Conservation (phyloP, 2,113 vertebrate genomes). For the Barnardius zonarius region DNA sequence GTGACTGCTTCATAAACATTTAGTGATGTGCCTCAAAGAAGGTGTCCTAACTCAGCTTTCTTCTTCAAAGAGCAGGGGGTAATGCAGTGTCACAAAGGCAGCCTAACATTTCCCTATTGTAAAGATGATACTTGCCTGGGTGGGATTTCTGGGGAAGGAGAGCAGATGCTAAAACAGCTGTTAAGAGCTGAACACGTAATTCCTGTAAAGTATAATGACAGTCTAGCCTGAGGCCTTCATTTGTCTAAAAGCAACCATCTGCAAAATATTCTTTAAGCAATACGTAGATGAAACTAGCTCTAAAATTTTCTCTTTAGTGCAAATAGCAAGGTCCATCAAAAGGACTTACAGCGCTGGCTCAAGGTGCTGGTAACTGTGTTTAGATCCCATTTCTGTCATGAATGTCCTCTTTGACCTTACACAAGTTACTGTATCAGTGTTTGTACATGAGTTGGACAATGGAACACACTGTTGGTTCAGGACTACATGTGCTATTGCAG, state of each 20-base stretch:
- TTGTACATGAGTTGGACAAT: background rate
- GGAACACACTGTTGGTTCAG: background rate
- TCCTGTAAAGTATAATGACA: background rate
- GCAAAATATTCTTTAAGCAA: background rate
- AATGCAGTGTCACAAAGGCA: background rate
- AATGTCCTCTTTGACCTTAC: conserved; percentile 30
- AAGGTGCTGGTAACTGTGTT: background rate
- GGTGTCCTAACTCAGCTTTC: background rate
- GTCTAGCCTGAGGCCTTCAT: background rate
- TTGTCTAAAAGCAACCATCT: conserved; percentile 36
- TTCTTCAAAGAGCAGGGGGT: background rate
- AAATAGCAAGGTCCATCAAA: background rate
- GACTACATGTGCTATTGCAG: background rate
- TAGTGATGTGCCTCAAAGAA: background rate
- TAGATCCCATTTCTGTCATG: background rate
- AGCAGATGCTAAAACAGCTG: conserved; percentile 45
- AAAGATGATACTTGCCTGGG: background rate
- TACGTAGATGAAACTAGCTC: background rate
- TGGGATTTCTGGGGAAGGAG: background rate
- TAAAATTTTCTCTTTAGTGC: background rate
- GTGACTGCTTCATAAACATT: background rate
- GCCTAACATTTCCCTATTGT: background rate
- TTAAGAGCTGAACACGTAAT: background rate
- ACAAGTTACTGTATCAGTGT: conserved; percentile 5
- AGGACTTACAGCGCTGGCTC: background rate